Conservation (phyloP, 2,888 invertebrate genomes). For the Panopea generosa region DNA sequence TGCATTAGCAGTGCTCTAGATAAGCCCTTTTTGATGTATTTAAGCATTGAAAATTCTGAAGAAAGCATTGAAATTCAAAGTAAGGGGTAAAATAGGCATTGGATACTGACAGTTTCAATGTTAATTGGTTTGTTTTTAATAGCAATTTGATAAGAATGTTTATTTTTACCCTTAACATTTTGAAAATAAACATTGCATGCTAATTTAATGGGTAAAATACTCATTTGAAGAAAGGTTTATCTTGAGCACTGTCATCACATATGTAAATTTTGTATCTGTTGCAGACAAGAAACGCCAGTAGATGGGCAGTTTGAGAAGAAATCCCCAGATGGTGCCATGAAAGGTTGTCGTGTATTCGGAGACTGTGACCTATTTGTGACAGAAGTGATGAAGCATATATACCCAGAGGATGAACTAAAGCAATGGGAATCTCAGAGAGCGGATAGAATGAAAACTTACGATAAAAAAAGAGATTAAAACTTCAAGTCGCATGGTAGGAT, state of each 20-base stretch:
- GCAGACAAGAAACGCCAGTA: conserved; percentile 74
- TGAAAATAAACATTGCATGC: too few species aligned
- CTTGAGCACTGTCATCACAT: background rate
- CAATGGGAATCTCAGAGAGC: conserved; percentile 68
- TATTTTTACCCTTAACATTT: too few species aligned
- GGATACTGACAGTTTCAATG: too few species aligned
- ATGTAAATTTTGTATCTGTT: conserved; percentile 11
- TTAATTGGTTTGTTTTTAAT: too few species aligned
- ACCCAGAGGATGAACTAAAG: conserved; percentile 47
- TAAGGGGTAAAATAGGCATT: too few species aligned
- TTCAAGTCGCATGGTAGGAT: too few species aligned
- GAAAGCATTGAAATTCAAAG: too few species aligned
- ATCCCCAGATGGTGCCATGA: conserved; percentile 30
- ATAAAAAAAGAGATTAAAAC: conserved; percentile 47
- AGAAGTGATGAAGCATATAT: conserved; percentile 71
- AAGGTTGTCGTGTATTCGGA: conserved; percentile 75
- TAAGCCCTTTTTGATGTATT: too few species aligned
- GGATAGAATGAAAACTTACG: conserved; percentile 68
- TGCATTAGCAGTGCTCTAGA: too few species aligned
- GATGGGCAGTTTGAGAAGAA: conserved; percentile 56
- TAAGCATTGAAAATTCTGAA: background rate
- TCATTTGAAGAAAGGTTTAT: too few species aligned
- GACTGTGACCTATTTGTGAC: conserved; percentile 78
- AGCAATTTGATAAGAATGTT: too few species aligned
- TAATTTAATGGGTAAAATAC: too few species aligned